Evolutionary conservation across 2,797 vertebrate genomes (phyloP).

Genomic region (Neosilurus mollespiculum): DNA sequence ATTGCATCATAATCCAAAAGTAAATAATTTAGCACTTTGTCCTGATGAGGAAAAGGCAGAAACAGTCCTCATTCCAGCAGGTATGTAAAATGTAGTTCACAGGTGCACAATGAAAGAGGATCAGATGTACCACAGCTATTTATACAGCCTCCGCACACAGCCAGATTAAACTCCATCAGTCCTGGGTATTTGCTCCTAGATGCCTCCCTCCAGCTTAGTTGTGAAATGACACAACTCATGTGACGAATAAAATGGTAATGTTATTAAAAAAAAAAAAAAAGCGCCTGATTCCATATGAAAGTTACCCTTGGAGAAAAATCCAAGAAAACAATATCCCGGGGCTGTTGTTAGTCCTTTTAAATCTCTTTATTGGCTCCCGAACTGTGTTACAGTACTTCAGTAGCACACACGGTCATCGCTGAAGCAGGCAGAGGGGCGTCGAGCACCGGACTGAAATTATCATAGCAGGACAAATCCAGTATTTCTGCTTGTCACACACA

Average conservation of each 20-base stretch:
- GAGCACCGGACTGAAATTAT: background rate
- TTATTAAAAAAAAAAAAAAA: background rate
- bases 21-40: background rate
- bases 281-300: background rate
- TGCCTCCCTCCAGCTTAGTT: constrained; percentile 18
- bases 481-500: background rate
- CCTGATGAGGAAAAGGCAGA: background rate
- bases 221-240: background rate
- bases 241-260: background rate
- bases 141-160: constrained; percentile 60
- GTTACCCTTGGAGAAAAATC: background rate
- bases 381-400: background rate
- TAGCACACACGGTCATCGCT: background rate
- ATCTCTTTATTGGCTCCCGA: background rate
- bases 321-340: background rate
- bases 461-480: background rate
- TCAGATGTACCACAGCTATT: constrained; percentile 73
- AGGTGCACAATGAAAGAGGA: constrained; percentile 69
- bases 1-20: background rate
- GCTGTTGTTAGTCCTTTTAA: background rate
- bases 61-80: constrained; percentile 58
- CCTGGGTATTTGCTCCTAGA: constrained; percentile 31
- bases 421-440: background rate
- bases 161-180: constrained; percentile 65
- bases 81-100: constrained; percentile 64